Percentiles rank a stretch among this genome's conserved stretches.
These are phyloP conservation scores for Glossophaga mutica DNA, from an alignment of 2,797 vertebrate species.

Conservation along the genomic window DNA sequence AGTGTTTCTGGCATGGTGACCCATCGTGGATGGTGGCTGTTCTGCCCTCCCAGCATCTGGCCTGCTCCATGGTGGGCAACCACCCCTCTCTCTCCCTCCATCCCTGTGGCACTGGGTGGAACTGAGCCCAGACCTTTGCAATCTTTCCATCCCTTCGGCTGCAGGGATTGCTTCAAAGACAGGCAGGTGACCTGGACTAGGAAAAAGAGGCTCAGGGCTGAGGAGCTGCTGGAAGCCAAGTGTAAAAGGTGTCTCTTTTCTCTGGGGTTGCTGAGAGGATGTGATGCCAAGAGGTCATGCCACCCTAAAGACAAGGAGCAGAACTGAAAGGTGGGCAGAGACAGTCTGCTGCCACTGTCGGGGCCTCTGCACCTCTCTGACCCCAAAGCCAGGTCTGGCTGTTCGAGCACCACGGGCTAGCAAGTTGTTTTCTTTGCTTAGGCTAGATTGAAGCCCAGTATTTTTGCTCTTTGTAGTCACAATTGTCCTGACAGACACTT, in stretches of 20 bases:
- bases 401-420: rapidly evolving
- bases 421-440: neutral
- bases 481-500: neutral
- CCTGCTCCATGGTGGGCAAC: neutral
- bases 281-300: neutral
- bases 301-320: neutral
- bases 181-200: neutral
- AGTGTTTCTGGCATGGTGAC: neutral
- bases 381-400: neutral
- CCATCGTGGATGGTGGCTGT: rapidly evolving
- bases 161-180: neutral
- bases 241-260: neutral
- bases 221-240: neutral
- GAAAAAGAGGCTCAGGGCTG: neutral
- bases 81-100: neutral
- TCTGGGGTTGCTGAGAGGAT: neutral
- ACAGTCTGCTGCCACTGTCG: neutral
- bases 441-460: neutral
- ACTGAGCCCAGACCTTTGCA: neutral
- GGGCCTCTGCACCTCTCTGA: neutral
- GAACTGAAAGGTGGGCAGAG: neutral
- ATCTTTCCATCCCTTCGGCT: neutral
- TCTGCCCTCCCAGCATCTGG: neutral
- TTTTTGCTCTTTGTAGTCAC: neutral
- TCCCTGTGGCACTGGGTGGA: neutral